Percentiles rank a stretch among this genome's conserved stretches.
Conservation (phyloP, 1,140 invertebrate species). For the Trichonephila clavata region DNA sequence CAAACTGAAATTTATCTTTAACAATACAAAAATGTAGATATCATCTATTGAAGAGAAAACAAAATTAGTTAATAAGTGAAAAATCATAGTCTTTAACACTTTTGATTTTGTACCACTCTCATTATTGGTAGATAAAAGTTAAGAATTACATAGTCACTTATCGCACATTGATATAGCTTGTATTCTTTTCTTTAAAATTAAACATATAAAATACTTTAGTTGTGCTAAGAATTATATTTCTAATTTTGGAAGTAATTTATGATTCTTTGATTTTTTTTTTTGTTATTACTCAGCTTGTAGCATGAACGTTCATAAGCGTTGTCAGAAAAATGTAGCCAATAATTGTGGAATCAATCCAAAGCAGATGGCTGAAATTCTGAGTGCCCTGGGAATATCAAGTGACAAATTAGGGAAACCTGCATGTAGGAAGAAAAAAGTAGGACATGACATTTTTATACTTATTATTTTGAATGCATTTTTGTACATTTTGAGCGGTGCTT, state of each 20-base stretch:
- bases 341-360: conserved; percentile 99
- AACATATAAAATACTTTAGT: background rate
- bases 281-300: conserved; percentile 87
- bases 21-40: too few species aligned
- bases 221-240: background rate
- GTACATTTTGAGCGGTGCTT: conserved; percentile 38
- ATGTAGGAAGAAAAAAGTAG: conserved; percentile 85
- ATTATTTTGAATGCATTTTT: conserved; percentile 44
- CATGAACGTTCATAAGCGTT: conserved; percentile 99
- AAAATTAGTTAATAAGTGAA: too few species aligned
- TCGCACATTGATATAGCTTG: background rate
- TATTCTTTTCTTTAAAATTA: background rate
- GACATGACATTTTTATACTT: background rate
- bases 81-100: too few species aligned
- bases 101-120: too few species aligned
- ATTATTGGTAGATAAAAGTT: too few species aligned
- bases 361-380: conserved; percentile 95
- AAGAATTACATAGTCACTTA: too few species aligned
- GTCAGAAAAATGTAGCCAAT: conserved; percentile 99
- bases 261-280: too few species aligned
- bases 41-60: too few species aligned
- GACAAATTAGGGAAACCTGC: conserved; percentile 87
- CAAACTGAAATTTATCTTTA: too few species aligned
- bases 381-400: conserved; percentile 94
- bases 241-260: too few species aligned